Evolutionary conservation across 2,888 invertebrate genomes (phyloP), one percentile per base, ranked within the genome.

Genomic region (Prionchulus punctatus): DNA sequence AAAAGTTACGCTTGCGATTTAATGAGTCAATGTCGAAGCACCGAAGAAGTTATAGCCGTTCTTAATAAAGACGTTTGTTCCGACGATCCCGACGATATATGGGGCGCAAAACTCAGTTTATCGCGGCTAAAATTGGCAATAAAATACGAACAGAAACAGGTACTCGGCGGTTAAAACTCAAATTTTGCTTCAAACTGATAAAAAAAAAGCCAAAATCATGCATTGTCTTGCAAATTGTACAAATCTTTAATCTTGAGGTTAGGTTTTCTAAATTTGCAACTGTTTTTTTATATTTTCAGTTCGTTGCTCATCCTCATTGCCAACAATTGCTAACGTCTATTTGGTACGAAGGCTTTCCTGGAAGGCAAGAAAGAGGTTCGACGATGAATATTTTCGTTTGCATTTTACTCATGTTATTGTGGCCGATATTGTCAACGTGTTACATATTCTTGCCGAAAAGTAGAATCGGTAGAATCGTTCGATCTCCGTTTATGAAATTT

Each of bases 401-500:
- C 30, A 68, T 75, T 59, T 73, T 77, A 1, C 64, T 77, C 53
- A 74, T 77, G 62, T 68, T 76, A 0, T 62, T 73, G 7, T 75
- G 75, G 66, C 78, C 78, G 59, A 66, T 77, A 53, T 67, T 77
- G 51, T 62, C 67, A 30, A 15, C 62, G n/a, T 60, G 60, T 48
- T 68, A 68, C 57, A 65, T 69, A 43, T n/a, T 67, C 49, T 62
- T 64, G 27, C 77, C 78, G 1, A 69, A 73, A 49, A 74, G 74
- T 53, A 67, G 71, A 56, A 67, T 77, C 27, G 77, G 77, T 2
- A 70, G 74, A 60, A 69, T 78, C 36, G 70, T 78, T 2, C 70
- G 77, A 7, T 75, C 75, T 42, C 78, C 78, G 0, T 78, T 78
- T 67, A 78, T 78, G 77, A 78, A 78, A 67, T 78, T 78, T 64